Evolutionary conservation across 2,888 invertebrate species (phyloP), one percentile per base, ranked within the genome.

Genomic region (Stenolophus ochropezus): DNA sequence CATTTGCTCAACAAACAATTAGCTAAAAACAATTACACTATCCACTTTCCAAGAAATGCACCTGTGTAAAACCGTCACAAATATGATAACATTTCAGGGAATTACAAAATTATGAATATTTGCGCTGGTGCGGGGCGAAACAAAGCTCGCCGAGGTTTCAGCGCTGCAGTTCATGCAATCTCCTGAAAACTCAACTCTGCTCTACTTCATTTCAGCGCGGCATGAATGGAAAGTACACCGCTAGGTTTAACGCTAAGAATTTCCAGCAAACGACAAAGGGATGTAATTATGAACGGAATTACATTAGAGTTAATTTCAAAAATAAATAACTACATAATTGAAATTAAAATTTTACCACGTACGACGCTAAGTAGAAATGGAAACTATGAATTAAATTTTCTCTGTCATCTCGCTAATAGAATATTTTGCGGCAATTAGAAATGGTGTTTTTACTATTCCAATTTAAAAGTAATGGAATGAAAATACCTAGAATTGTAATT

Each of bases 301-400:
- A 65, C 3, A 23, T 58, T 61, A 11, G 18, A 56, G 18, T 56
- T 20, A 56, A 61, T 21, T 61, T 25, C 25, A 25, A 61, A 25
- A 61, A 61, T 23, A 23, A 61, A 61, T 61, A 61, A 25, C 11
- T 61, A 25, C 25, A 61, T 61, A 25, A 61, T 61, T 25, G 61
- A 61, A 69, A 69, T 69, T 69, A 69, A 33, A 69, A 33, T 69
- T 69, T 69, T 33, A 69, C 33, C 65, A 69, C 65, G 65, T 69
- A 69, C 33, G 65, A 18, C 8, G 18, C 27, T 69, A 33, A 69
- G 33, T 33, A 69, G 65, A 25, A 61, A 61, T 61, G 25, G 61
- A 25, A 61, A 61, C 61, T 61, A 61, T 25, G 61, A 25, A 61
- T 61, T 61, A 61, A 11, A 69, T 69, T 69, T 33, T 69, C 65